Conservation (phyloP, 2,797 vertebrate species). For the Sebastes reedi region DNA sequence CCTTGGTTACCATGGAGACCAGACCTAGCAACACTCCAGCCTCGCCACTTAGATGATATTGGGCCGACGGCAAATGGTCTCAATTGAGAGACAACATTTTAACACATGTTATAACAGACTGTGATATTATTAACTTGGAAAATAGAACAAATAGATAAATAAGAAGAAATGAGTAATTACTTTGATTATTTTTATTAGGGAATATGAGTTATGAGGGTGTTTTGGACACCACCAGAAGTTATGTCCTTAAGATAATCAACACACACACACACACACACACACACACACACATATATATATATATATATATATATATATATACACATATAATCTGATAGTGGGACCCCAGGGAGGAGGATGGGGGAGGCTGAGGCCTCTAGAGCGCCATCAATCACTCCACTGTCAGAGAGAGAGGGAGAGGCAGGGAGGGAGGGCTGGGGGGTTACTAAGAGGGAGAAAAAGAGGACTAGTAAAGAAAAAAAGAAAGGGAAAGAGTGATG, state of each 20-base stretch:
- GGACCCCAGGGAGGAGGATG: conserved; percentile 73
- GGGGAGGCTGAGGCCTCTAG: conserved; percentile 76
- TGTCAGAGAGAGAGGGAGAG: conserved; percentile 66
- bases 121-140: neutral
- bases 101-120: neutral
- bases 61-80: conserved; percentile 1
- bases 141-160: neutral
- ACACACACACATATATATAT: conserved; percentile 12
- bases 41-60: conserved; percentile 39
- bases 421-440: conserved; percentile 35
- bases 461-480: conserved; percentile 22
- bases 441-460: conserved; percentile 43
- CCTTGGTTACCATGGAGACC: conserved; percentile 70
- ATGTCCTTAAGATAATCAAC: conserved; percentile 25
- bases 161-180: neutral
- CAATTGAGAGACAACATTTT: neutral
- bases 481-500: conserved; percentile 30
- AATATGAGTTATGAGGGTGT: neutral
- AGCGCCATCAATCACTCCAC: conserved; percentile 84
- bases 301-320: conserved; percentile 21
- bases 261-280: neutral
- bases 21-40: conserved; percentile 40
- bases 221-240: conserved; percentile 36
- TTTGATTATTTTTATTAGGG: neutral
- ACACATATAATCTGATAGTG: conserved; percentile 61